Evolutionary conservation across 2,797 vertebrate species (phyloP).

Genomic region (Acanthurus lineatus): DNA sequence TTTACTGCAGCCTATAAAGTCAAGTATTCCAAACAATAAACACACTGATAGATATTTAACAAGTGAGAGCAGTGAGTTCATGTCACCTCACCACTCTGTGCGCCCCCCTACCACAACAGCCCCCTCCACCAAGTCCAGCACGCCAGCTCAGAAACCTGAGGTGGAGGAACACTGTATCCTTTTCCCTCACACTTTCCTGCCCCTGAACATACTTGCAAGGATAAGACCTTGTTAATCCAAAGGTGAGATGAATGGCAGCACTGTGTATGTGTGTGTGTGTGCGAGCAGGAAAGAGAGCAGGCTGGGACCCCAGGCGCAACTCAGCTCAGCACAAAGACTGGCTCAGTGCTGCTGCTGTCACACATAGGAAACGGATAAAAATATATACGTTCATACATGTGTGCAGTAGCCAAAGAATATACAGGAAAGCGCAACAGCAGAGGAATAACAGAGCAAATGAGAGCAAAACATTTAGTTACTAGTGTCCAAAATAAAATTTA

Average conservation of each 20-base stretch:
- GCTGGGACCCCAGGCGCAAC: constrained; percentile 50
- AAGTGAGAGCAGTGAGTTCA: constrained; percentile 61
- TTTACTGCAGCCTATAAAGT: constrained; percentile 59
- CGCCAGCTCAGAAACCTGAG: constrained; percentile 55
- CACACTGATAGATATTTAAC: constrained; percentile 56
- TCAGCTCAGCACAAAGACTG: constrained; percentile 72
- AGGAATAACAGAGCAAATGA: background rate
- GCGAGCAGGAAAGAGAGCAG: constrained; percentile 62
- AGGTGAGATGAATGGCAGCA: constrained; percentile 80
- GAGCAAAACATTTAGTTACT: background rate
- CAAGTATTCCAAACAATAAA: constrained; percentile 61
- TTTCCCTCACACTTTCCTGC: constrained; percentile 50
- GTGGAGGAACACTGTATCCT: constrained; percentile 45
- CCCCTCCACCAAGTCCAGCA: background rate
- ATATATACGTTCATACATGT: constrained; percentile 27
- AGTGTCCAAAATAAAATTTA: background rate
- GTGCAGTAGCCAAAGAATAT: constrained; percentile 11
- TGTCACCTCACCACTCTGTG: constrained; percentile 45
- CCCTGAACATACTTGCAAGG: constrained; percentile 73
- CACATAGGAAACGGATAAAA: constrained; percentile 48
- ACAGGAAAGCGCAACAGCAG: constrained; percentile 14
- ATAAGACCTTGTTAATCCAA: constrained; percentile 80
- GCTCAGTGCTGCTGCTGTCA: constrained; percentile 73
- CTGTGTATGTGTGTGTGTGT: constrained; percentile 75
- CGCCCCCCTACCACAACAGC: background rate